A percentile compares a stretch with the other conserved stretches of the same genome.
phyloP scores from a whole-genome alignment of 2,888 invertebrate genomes.

The Luffia ferchaultella region DNA sequence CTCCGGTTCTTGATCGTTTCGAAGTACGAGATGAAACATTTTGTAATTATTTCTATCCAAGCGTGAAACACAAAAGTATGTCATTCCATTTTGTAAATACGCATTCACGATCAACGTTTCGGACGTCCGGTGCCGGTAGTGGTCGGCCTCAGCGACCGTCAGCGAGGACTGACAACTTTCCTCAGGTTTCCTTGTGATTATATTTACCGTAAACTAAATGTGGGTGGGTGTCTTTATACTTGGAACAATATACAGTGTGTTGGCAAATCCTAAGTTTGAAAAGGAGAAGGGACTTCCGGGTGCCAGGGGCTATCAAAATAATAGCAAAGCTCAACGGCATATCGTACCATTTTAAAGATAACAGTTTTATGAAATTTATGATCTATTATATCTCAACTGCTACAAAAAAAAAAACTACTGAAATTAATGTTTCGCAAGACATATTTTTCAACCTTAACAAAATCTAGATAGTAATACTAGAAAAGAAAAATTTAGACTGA shows the following conservation, averaged over 20 bases:
- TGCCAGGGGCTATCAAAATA: neutral
- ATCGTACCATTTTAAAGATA: neutral
- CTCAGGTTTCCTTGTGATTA: neutral
- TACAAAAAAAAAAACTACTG: too few species aligned
- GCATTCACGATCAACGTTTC: constrained; percentile 10
- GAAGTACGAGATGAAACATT: neutral
- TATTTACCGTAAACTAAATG: neutral
- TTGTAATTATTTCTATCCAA: neutral
- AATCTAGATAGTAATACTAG: too few species aligned
- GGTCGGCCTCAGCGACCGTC: neutral
- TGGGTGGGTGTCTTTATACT: neutral
- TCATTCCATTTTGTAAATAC: neutral
- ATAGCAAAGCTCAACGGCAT: neutral
- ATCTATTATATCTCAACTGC: neutral
- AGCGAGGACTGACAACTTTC: neutral
- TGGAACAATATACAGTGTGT: neutral
- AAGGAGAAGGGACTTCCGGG: too few species aligned
- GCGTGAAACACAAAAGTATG: neutral
- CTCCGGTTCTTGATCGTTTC: neutral
- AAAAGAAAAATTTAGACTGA: too few species aligned
- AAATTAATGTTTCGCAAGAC: too few species aligned
- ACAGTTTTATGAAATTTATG: neutral
- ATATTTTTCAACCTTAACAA: too few species aligned
- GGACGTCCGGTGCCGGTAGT: constrained; percentile 13
- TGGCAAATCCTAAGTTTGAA: too few species aligned